phyloP scores from a whole-genome alignment of 2,113 vertebrate species.

The Axis porcinus region DNA sequence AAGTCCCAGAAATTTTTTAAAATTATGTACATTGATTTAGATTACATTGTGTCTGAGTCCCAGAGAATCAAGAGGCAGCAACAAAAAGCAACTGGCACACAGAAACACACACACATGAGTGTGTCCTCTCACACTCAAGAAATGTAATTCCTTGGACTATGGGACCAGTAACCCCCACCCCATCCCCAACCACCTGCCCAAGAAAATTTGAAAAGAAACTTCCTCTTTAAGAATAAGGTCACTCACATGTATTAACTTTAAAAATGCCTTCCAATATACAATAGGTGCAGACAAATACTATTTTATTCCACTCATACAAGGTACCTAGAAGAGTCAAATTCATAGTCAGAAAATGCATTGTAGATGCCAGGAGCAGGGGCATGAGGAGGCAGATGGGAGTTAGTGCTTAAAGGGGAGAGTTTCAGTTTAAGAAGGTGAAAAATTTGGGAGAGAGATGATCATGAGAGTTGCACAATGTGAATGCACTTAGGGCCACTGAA shows the following conservation, averaged over 20 bases:
- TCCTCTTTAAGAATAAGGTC: background rate
- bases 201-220: background rate
- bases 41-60: background rate
- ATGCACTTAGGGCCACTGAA: background rate
- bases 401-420: too few species aligned
- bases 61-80: background rate
- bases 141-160: background rate
- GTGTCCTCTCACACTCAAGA: background rate
- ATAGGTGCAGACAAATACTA: too few species aligned
- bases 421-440: background rate
- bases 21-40: background rate
- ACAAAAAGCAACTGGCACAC: background rate
- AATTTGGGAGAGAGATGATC: too few species aligned
- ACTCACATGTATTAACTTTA: background rate
- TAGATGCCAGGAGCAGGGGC: too few species aligned
- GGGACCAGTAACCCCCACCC: background rate
- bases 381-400: too few species aligned
- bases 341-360: too few species aligned
- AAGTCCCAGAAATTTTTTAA: background rate
- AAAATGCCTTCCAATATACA: background rate
- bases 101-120: background rate
- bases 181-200: rapidly evolving
- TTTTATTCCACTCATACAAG: too few species aligned
- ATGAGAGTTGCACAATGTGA: too few species aligned
- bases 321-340: too few species aligned